Percentiles rank a stretch among this genome's conserved stretches.
Evolutionary conservation across 53 echinoderm and acorn worm species (phyloP).

Genomic region (Holothuria leucospilota): DNA sequence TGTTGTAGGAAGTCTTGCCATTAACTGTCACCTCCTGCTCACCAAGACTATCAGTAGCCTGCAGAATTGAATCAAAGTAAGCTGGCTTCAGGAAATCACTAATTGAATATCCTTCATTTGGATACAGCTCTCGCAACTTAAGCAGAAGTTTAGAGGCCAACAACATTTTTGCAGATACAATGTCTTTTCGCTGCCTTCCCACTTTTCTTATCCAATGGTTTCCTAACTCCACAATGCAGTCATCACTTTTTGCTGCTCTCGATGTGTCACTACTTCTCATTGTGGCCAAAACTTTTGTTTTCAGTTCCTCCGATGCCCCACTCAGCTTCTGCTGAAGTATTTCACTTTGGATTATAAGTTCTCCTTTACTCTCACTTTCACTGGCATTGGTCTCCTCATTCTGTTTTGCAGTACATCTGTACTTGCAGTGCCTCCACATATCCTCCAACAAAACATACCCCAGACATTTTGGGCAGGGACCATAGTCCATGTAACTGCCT

Average conservation of each 20-base stretch:
- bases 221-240: conserved; percentile 58
- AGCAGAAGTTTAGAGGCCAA: conserved; percentile 50
- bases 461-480: conserved; percentile 72
- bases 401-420: conserved; percentile 43
- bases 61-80: conserved; percentile 56
- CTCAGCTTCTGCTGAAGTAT: conserved; percentile 28
- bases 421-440: conserved; percentile 47
- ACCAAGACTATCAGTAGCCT: conserved; percentile 57
- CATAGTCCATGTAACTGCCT: conserved; percentile 51
- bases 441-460: conserved; percentile 54
- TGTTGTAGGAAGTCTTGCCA: conserved; percentile 25
- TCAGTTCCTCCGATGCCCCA: conserved; percentile 45
- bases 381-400: neutral
- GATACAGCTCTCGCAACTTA: conserved; percentile 49
- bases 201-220: conserved; percentile 58
- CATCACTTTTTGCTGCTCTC: conserved; percentile 62
- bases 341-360: neutral
- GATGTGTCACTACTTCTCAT: conserved; percentile 57
- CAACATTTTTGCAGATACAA: conserved; percentile 66
- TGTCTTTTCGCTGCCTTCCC: conserved; percentile 18
- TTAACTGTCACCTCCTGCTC: conserved; percentile 44
- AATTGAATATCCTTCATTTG: conserved; percentile 45
- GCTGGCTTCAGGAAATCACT: conserved; percentile 63
- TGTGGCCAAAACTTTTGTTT: conserved; percentile 52
- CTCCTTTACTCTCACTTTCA: neutral